Conservation (phyloP, 2,888 invertebrate species). For the Schizotus pectinicornis region DNA sequence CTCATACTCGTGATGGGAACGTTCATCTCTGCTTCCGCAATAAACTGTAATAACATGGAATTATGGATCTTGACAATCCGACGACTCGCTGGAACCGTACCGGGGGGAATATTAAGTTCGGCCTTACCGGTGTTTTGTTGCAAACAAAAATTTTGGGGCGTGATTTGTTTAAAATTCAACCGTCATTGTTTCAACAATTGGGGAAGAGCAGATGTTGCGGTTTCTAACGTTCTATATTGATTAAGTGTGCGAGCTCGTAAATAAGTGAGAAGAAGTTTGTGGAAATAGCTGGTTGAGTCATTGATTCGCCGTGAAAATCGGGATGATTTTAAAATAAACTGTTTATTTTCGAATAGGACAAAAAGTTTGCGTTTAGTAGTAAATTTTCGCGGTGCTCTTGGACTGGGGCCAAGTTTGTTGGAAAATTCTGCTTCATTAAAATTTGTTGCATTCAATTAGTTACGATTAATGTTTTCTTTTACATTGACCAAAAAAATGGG, state of each 20-base stretch:
- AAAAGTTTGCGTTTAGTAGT: slow-evolving; percentile 26
- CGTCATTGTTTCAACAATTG: no score
- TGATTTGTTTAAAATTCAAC: no score
- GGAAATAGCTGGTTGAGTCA: no score
- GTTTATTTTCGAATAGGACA: slow-evolving; percentile 22
- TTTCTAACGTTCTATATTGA: no score
- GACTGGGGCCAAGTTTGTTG: slow-evolving; percentile 9
- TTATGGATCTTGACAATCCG: slow-evolving; percentile 34
- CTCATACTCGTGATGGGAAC: slow-evolving; percentile 30
- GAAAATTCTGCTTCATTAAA: neutral
- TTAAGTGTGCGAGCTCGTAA: no score
- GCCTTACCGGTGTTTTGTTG: neutral
- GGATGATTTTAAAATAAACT: slow-evolving; percentile 3
- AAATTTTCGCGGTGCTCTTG: slow-evolving; percentile 22
- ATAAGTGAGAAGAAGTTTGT: no score
- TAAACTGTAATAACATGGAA: slow-evolving; percentile 37
- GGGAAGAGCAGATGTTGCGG: no score
- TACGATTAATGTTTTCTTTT: no score
- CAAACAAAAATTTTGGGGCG: no score
- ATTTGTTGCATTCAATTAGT: no score
- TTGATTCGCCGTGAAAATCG: no score
- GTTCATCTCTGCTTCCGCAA: slow-evolving; percentile 36
- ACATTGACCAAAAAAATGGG: no score
- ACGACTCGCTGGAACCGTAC: slow-evolving; percentile 27
- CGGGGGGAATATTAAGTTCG: slow-evolving; percentile 19